Conservation (phyloP, 2,797 vertebrate species). For the Falco concolor region DNA sequence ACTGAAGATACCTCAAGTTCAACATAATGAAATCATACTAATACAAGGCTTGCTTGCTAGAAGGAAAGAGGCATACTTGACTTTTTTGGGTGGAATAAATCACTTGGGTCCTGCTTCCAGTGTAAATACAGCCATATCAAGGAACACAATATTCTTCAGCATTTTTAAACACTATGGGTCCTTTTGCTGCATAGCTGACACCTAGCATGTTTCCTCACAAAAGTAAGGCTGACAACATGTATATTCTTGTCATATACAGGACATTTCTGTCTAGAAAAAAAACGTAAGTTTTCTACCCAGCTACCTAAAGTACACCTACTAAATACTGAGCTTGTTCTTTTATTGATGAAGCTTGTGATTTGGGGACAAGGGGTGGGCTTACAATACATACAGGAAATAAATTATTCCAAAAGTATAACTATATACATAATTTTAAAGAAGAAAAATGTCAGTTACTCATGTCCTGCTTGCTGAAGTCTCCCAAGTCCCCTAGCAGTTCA, state of each 20-base stretch:
- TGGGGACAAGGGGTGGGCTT: fast-evolving
- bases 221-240: neutral
- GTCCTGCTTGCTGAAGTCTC: neutral
- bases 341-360: neutral
- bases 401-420: neutral
- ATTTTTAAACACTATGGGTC: neutral
- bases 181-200: neutral
- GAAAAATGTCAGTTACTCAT: neutral
- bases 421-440: neutral
- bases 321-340: neutral
- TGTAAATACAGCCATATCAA: neutral
- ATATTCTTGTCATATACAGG: neutral
- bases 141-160: neutral
- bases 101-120: neutral
- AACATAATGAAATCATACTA: neutral
- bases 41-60: neutral
- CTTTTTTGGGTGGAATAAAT: neutral
- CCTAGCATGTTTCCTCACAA: neutral
- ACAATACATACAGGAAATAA: neutral
- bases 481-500: neutral
- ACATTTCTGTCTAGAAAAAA: neutral
- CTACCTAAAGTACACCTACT: neutral
- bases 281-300: neutral
- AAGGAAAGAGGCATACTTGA: neutral
- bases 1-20: neutral